These are phyloP conservation scores for Tyrannus savana DNA, from an alignment of 2,113 vertebrate species.

Conservation along the genomic window DNA sequence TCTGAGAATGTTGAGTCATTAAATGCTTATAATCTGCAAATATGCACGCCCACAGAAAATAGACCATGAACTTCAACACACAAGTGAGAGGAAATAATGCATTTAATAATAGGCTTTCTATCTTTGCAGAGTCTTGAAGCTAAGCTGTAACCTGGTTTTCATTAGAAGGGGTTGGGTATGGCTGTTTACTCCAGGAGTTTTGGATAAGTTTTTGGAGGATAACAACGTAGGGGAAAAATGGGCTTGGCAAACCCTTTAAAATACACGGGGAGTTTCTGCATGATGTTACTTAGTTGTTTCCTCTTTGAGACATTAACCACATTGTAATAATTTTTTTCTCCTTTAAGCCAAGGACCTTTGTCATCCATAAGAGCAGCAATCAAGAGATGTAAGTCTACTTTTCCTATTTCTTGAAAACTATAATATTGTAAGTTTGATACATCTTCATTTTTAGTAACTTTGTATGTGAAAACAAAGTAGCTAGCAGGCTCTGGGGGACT, in stretches of 20 bases:
- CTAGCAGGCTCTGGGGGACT: neutral
- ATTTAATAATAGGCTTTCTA: neutral
- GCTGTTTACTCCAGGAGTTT: neutral
- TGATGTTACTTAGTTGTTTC: neutral
- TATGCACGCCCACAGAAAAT: neutral
- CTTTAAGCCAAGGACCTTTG: conserved; percentile 86
- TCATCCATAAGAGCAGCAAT: conserved; percentile 90
- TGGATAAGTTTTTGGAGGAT: conserved; percentile 15
- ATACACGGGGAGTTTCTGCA: neutral
- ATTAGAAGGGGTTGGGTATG: neutral
- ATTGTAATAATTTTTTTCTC: conserved; percentile 31
- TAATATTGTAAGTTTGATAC: neutral
- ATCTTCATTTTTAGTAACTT: conserved; percentile 15
- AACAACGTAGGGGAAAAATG: neutral
- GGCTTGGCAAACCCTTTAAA: neutral
- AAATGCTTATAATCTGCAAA: neutral
- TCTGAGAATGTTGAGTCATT: neutral
- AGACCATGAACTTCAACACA: neutral
- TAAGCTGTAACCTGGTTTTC: neutral
- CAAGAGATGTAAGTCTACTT: conserved; percentile 89
- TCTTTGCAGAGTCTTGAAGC: neutral
- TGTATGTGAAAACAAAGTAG: neutral
- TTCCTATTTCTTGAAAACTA: conserved; percentile 22
- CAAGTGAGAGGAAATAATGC: neutral
- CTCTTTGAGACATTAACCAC: neutral